A percentile compares a stretch with the other conserved stretches of the same genome.
Conservation (phyloP, 2,797 vertebrate genomes). For the Falco columbarius region DNA sequence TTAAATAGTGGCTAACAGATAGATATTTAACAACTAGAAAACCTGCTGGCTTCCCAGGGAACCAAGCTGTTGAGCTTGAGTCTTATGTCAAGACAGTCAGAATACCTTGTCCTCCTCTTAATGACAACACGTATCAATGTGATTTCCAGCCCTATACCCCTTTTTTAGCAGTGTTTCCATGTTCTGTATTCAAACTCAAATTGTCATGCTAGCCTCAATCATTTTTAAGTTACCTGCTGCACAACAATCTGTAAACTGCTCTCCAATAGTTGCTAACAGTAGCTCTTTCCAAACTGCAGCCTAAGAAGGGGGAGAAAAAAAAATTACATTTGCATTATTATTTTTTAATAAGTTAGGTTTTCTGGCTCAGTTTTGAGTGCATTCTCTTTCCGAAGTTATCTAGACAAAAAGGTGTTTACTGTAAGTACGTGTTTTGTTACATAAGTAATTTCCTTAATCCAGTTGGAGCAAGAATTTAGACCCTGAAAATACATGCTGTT, state of each 20-base stretch:
- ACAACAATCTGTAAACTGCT: conserved; percentile 93
- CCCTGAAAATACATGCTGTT: not conserved
- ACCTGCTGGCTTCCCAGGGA: not conserved
- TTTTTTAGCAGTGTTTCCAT: not conserved
- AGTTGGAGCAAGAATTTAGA: not conserved
- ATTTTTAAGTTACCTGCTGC: conserved; percentile 84
- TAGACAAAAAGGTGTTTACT: not conserved
- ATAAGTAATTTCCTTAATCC: not conserved
- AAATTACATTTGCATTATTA: not conserved
- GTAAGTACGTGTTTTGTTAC: not conserved
- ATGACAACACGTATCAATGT: not conserved
- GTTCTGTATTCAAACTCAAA: not conserved
- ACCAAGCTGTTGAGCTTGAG: not conserved
- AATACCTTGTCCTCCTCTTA: not conserved
- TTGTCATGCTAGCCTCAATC: not conserved
- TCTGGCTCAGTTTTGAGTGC: not conserved
- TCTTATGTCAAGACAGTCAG: not conserved
- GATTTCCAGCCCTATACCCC: not conserved
- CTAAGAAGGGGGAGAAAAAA: conserved; percentile 64
- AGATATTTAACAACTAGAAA: not conserved
- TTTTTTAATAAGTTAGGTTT: not conserved
- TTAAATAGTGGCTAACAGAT: not conserved
- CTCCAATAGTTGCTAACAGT: conserved; percentile 92
- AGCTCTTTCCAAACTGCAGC: conserved; percentile 94
- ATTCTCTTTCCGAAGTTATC: not conserved